Conservation (phyloP, 2,888 invertebrate species). For the Aromia moschata region DNA sequence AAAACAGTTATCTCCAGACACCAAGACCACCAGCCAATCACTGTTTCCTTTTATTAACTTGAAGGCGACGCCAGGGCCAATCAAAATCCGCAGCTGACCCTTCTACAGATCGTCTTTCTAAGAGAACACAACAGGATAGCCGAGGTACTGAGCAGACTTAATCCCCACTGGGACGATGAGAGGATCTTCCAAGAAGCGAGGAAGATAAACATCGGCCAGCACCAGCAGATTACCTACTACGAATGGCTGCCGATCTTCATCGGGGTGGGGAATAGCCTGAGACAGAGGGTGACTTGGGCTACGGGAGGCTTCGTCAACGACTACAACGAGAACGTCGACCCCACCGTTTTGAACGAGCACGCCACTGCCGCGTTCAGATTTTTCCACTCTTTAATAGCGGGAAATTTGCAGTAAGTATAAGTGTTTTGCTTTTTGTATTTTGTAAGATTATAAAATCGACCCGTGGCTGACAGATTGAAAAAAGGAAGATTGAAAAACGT, state of each 20-base stretch:
- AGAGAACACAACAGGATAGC: constrained; percentile 82
- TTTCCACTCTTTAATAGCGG: constrained; percentile 77
- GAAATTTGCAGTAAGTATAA: constrained; percentile 73
- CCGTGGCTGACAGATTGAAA: too few relatives aligned
- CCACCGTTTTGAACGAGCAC: constrained; percentile 74
- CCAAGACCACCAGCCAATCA: too few relatives aligned
- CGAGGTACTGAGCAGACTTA: constrained; percentile 67
- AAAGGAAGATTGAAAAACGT: too few relatives aligned
- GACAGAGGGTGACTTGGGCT: constrained; percentile 71
- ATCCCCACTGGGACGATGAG: constrained; percentile 82
- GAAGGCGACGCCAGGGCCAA: constrained; percentile 75
- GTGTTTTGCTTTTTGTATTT: too few relatives aligned
- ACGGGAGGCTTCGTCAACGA: constrained; percentile 72
- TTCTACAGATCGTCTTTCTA: constrained; percentile 73
- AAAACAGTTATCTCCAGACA: too few relatives aligned
- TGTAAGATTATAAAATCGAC: too few relatives aligned
- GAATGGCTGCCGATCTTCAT: constrained; percentile 81
- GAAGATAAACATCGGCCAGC: constrained; percentile 73
- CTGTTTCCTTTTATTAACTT: too few relatives aligned
- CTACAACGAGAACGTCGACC: constrained; percentile 73
- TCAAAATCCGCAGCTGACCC: constrained; percentile 76
- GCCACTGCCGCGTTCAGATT: constrained; percentile 78
- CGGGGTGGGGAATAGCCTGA: constrained; percentile 71
- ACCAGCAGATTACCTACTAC: constrained; percentile 79
- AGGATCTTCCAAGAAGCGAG: constrained; percentile 78